Percentiles rank a stretch among this genome's conserved stretches.
These are phyloP conservation scores for Sinocyclocheilus maitianheensis DNA, from an alignment of 2,113 vertebrate genomes.

Conservation along the genomic window DNA sequence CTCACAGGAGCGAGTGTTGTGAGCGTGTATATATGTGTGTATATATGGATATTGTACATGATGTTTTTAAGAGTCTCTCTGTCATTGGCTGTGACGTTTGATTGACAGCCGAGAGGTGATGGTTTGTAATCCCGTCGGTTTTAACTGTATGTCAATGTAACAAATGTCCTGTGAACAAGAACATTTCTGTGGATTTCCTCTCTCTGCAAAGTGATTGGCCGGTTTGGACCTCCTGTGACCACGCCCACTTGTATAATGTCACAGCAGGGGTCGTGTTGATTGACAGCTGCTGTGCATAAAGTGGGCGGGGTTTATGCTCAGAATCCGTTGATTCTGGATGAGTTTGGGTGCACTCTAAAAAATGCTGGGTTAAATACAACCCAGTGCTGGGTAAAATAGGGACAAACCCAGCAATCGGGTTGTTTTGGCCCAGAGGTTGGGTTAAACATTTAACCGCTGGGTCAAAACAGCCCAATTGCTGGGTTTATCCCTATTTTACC, in stretches of 20 bases:
- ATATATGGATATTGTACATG: slow-evolving; percentile 69
- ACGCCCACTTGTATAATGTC: background rate
- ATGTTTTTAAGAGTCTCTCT: slow-evolving; percentile 68
- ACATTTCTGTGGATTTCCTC: background rate
- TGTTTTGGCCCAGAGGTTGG: no score
- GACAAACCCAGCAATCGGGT: no score
- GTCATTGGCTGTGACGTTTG: slow-evolving; percentile 44
- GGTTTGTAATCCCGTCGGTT: slow-evolving; percentile 5
- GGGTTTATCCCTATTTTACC: no score
- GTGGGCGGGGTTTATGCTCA: background rate
- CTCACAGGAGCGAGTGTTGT: background rate
- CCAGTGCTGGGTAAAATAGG: no score
- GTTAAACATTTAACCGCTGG: no score
- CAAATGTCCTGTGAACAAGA: background rate
- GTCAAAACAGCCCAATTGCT: no score
- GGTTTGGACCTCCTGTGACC: background rate
- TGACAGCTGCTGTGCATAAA: background rate
- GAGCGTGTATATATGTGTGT: slow-evolving; percentile 59
- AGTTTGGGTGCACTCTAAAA: background rate
- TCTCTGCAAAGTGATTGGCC: slow-evolving; percentile 28
- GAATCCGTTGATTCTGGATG: background rate
- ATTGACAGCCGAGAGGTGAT: slow-evolving; percentile 11
- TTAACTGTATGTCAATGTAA: slow-evolving; percentile 14
- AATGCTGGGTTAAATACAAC: no score
- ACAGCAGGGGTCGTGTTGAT: background rate